Evolutionary conservation across 2,797 vertebrate species (phyloP), one percentile per base, ranked within the genome.

Genomic region (Scarus forsteni): DNA sequence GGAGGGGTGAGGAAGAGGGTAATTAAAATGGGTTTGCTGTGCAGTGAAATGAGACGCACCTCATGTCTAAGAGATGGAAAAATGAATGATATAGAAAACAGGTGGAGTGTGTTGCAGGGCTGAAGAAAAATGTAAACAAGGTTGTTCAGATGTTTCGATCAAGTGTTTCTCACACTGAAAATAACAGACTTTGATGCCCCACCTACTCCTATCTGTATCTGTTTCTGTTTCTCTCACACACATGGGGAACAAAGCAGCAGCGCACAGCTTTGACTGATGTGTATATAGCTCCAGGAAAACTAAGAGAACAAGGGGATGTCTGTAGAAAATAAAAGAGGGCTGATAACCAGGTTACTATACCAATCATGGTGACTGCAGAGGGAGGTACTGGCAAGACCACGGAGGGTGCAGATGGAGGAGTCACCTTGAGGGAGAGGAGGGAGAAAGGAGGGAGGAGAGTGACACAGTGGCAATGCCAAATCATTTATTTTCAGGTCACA

Each of bases 401-500:
- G 60, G 73, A 84, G 77, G 84, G 85, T 84, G 74, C 92, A 93
- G 91, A 93, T 93, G 92, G 92, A 92, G 88, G 86, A 90, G 92
- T 93, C 89, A 93, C 92, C 92, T 93, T 93, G 91, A 92, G 84
- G 77, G 57, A 66, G 74, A 62, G 38, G 71, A 74, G 73, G 27
- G 27, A 56, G 80, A 62, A 85, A 58, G 75, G 65, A 79, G 73
- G 80, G 73, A 80, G 72, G 70, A 66, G 59, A 55, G 67, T 68
- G 60, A 81, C 55, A 65, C 43, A 16, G 48, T 48, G 62, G 75
- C 67, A 60, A 69, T 72, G 85, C 85, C 84, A 85, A 44, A 75
- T 60, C 71, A 64, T 77, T 82, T 76, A 40, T 81, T 85, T 91
- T 70, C 80, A 86, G 85, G 76, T 81, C 78, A 79, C 27, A 43